A percentile compares a stretch with the other conserved stretches of the same genome.
phyloP scores from a whole-genome alignment of 1,140 invertebrate genomes.

The Helicoverpa zea region DNA sequence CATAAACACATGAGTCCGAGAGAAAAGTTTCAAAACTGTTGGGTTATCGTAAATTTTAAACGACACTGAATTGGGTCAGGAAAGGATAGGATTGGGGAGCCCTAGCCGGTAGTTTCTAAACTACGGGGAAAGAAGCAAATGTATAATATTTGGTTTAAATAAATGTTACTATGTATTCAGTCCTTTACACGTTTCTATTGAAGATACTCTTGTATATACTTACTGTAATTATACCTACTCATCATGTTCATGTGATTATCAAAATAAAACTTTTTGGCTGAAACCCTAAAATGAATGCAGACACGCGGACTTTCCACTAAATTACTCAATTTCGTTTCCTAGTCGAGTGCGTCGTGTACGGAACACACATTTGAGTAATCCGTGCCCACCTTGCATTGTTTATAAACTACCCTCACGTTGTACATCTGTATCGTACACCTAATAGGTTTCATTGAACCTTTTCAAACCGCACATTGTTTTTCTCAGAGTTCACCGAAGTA shows the following conservation, averaged over 20 bases:
- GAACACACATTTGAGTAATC: not conserved
- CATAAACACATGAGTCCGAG: conserved; percentile 11
- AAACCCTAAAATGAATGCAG: no score
- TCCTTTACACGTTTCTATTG: no score
- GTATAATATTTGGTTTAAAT: no score
- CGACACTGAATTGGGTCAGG: conserved; percentile 15
- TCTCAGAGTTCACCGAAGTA: conserved; percentile 33
- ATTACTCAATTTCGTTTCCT: no score
- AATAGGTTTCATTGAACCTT: conserved; percentile 43
- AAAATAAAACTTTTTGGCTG: no score
- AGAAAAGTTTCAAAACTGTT: conserved; percentile 29
- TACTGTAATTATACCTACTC: no score
- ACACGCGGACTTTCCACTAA: no score
- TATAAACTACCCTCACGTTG: not conserved
- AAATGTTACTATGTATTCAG: no score
- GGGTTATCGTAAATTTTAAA: conserved; percentile 40
- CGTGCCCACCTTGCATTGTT: no score
- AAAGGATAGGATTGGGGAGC: not conserved
- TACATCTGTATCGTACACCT: conserved; percentile 39
- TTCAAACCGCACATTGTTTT: conserved; percentile 45
- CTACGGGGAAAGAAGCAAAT: not conserved
- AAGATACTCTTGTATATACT: no score
- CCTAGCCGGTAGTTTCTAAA: not conserved
- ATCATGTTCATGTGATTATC: no score
- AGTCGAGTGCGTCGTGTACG: no score